A percentile compares a stretch with the other conserved stretches of the same genome.
Evolutionary conservation across 2,888 invertebrate species (phyloP).

Genomic region (Ephialtes manifestator): DNA sequence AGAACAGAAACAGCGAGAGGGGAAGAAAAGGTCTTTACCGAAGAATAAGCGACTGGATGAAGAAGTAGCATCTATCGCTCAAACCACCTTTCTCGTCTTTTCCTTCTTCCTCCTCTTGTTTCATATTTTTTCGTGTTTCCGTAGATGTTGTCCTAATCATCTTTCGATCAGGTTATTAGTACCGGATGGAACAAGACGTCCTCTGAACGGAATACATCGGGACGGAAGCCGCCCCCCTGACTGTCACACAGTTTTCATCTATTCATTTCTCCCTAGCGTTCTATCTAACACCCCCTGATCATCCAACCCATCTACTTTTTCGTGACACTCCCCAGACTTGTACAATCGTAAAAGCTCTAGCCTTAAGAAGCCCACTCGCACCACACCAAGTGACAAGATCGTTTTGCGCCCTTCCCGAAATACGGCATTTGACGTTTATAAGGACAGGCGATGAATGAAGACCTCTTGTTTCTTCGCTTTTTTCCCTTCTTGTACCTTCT

Average conservation of each 20-base stretch:
- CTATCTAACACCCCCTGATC: slow-evolving; percentile 15
- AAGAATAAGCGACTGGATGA: slow-evolving; percentile 39
- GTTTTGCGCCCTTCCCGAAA: slow-evolving; percentile 43
- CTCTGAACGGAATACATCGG: slow-evolving; percentile 48
- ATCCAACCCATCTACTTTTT: slow-evolving; percentile 7
- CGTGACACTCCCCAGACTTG: slow-evolving; percentile 8
- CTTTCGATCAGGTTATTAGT: slow-evolving; percentile 62
- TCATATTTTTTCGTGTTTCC: slow-evolving; percentile 5
- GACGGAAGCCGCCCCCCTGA: slow-evolving; percentile 29
- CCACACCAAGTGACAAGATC: slow-evolving; percentile 42
- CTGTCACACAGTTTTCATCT: slow-evolving; percentile 52
- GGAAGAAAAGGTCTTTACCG: slow-evolving; percentile 30
- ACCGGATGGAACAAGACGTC: slow-evolving; percentile 40
- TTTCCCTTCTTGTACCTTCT: too few species aligned
- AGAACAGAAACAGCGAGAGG: slow-evolving; percentile 4
- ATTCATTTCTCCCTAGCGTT: slow-evolving; percentile 27
- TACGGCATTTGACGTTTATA: slow-evolving; percentile 20
- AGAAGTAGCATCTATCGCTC: slow-evolving; percentile 21
- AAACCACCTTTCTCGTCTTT: slow-evolving; percentile 14
- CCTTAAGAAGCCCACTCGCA: neutral
- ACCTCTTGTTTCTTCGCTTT: too few species aligned
- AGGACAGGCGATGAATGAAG: too few species aligned
- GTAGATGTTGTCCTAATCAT: slow-evolving; percentile 45
- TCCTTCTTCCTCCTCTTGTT: neutral
- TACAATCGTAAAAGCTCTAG: slow-evolving; percentile 6